Conservation (phyloP, 1,140 invertebrate species). For the Metopolophium dirhodum region DNA sequence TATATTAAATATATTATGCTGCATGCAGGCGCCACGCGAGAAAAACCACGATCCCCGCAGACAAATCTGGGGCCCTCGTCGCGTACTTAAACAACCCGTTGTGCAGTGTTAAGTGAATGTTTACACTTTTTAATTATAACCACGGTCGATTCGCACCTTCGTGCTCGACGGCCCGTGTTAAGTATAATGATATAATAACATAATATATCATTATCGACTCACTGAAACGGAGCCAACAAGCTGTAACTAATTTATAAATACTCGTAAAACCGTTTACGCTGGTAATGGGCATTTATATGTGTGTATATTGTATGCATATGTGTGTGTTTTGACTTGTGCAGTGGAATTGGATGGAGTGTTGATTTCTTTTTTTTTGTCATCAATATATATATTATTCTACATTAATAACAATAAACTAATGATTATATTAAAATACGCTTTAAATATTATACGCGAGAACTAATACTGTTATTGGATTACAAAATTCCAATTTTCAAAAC, state of each 20-base stretch:
- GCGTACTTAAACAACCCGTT: conserved; percentile 3
- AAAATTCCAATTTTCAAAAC: not conserved
- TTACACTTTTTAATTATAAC: conserved; percentile 31
- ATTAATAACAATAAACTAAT: too few species aligned
- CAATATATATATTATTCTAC: too few species aligned
- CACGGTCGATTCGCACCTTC: not conserved
- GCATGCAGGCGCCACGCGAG: not conserved
- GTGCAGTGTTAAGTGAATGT: conserved; percentile 12
- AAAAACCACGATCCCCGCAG: not conserved
- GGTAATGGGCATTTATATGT: not conserved
- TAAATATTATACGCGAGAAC: not conserved
- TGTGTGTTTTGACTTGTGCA: not conserved
- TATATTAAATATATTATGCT: too few species aligned
- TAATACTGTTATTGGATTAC: not conserved
- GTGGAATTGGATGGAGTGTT: too few species aligned
- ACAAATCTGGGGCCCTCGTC: not conserved
- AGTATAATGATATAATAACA: not conserved
- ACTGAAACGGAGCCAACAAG: conserved; percentile 34
- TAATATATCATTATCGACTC: conserved; percentile 5
- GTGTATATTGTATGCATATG: not conserved
- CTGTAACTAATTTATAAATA: conserved; percentile 48
- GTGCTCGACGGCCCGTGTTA: not conserved
- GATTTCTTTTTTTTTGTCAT: too few species aligned
- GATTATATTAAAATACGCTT: too few species aligned
- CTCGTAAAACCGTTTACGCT: not conserved